Base-by-base conservation (phyloP, 1,140 invertebrate species). In the Leptoteleia sp. region DNA sequence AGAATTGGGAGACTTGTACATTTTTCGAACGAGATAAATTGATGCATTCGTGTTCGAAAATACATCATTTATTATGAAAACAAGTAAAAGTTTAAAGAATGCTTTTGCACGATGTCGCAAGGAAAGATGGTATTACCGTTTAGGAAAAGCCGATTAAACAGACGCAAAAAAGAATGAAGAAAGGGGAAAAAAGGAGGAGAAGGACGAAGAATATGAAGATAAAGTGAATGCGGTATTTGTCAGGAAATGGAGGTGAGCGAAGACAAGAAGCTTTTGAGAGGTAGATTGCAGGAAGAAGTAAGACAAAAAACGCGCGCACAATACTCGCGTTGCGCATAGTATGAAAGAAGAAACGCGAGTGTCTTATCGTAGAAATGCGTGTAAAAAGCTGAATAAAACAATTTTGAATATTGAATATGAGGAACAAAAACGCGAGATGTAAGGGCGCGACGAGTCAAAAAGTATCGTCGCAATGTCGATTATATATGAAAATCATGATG, bases 401-500 rank as follows among this genome's bases (percentile, higher is more conserved):
- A 55, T 72, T 55, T 55, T 11, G 22, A 72, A 72, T 50, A 54
- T 72, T 72, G 62, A 47, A 61, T 61, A 61, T 37, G 35, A 3
- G 22, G 22, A 31, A 31, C n/a, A 47, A 65, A 65, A 57, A 40
- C 52, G 42, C n/a, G 27, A 33, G 15, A 57, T 19, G 31, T 9
- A 37, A 61, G 42, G 43, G 50, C n/a, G n/a, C n/a, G 47, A 71
- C 52, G 33, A 61, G 37, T 19, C 45, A 43, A 61, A 71, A 71
- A 71, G 52, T 57, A 31, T 37, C 52, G 37, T 40, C 45, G 42
- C 22, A 47, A 31, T 48, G 64, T 29, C 52, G 37, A 61, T 13
- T 61, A 47, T 62, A 48, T 47, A 72, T 47, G 57, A 72, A 70
- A 62, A 62, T 72, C 55, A n/a, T n/a, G n/a, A n/a, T n/a, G n/a